Conservation (phyloP, 92 coral and sea anemone species). For the Anthopleura xanthogrammica region DNA sequence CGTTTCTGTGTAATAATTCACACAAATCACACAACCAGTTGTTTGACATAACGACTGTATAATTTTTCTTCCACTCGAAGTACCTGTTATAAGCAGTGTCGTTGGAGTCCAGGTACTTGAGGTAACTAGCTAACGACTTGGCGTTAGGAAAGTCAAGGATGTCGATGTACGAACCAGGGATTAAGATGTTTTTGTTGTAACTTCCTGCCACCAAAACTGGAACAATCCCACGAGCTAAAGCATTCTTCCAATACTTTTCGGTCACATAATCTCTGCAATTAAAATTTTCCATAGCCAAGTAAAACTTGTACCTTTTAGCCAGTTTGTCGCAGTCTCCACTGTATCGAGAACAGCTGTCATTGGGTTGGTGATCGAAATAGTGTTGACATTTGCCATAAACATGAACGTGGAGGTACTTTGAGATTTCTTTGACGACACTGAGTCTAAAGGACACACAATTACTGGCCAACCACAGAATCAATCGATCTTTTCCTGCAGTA, state of each 20-base stretch:
- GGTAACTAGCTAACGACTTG: slow-evolving; percentile 47
- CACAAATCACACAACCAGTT: slow-evolving; percentile 43
- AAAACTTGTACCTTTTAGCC: slow-evolving; percentile 53
- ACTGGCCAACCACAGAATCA: slow-evolving; percentile 36
- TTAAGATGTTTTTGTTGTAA: slow-evolving; percentile 39
- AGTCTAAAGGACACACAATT: slow-evolving; percentile 29
- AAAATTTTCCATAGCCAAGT: slow-evolving; percentile 59
- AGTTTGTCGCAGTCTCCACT: not conserved
- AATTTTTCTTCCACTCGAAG: slow-evolving; percentile 54
- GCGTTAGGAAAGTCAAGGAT: slow-evolving; percentile 61
- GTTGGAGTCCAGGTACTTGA: slow-evolving; percentile 54
- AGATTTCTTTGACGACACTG: slow-evolving; percentile 6
- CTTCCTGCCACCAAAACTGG: slow-evolving; percentile 62
- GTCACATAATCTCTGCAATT: slow-evolving; percentile 65
- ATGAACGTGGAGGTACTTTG: slow-evolving; percentile 30
- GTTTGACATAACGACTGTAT: not conserved
- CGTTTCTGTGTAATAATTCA: slow-evolving; percentile 33
- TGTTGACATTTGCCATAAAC: slow-evolving; percentile 23
- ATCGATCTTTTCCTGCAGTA: slow-evolving; percentile 33
- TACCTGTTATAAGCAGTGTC: slow-evolving; percentile 67
- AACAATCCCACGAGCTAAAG: slow-evolving; percentile 27
- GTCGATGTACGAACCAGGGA: slow-evolving; percentile 67
- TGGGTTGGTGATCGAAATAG: slow-evolving; percentile 4
- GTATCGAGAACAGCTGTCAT: slow-evolving; percentile 1
- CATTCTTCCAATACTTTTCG: slow-evolving; percentile 62